phyloP scores from a whole-genome alignment of 2,888 invertebrate genomes.

The Embidobia sp. region DNA sequence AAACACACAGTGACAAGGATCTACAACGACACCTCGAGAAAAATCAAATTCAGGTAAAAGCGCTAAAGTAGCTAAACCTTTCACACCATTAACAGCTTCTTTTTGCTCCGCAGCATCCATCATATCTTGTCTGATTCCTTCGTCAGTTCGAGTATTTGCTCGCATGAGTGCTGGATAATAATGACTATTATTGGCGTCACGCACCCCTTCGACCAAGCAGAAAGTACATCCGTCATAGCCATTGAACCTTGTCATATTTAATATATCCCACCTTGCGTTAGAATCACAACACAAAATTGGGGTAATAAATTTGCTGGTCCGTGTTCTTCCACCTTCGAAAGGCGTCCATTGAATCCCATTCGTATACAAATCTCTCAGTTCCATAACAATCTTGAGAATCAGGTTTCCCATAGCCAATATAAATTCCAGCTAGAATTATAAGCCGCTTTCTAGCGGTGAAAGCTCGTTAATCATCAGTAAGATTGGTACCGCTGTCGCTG shows the following conservation, averaged over 20 bases:
- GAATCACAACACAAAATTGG: slow-evolving; percentile 23
- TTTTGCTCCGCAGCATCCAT: neutral
- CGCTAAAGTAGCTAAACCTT: slow-evolving; percentile 20
- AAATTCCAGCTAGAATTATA: neutral
- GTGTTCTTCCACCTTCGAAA: neutral
- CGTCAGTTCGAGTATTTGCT: neutral
- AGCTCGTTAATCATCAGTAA: neutral
- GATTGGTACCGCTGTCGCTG: neutral
- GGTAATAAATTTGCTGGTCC: neutral
- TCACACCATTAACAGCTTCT: slow-evolving; percentile 23
- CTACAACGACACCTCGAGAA: slow-evolving; percentile 18
- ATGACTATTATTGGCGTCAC: neutral
- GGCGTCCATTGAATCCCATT: slow-evolving; percentile 2
- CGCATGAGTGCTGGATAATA: neutral
- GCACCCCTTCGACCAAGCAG: slow-evolving; percentile 36
- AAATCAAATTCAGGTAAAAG: slow-evolving; percentile 29
- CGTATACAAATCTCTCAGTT: neutral
- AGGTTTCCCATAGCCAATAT: neutral
- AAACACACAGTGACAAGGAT: slow-evolving; percentile 13
- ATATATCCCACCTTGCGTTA: slow-evolving; percentile 11
- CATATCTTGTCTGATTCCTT: neutral
- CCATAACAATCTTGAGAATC: neutral
- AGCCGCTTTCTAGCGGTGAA: neutral
- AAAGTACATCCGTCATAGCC: slow-evolving; percentile 46
- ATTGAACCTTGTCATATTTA: slow-evolving; percentile 49